phyloP scores from a whole-genome alignment of 2,797 vertebrate species.

The Notolabrus celidotus region DNA sequence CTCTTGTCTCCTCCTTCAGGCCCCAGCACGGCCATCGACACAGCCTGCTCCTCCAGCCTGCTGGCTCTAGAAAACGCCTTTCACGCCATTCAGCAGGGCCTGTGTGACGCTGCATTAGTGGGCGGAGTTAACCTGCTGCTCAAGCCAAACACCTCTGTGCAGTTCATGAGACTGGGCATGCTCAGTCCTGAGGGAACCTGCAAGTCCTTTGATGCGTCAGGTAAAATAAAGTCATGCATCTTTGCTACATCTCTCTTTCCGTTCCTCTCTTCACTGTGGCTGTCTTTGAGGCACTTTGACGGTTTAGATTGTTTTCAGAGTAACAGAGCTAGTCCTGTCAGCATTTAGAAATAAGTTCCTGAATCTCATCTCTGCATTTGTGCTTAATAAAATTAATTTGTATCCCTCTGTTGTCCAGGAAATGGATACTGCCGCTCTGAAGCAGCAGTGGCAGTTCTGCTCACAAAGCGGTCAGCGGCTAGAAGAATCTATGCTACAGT shows the following conservation, averaged over 20 bases:
- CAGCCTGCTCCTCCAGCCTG: conserved; percentile 96
- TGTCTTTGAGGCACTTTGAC: no score
- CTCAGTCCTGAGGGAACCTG: conserved; percentile 93
- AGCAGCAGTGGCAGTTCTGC: conserved; percentile 89
- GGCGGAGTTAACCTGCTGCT: conserved; percentile 94
- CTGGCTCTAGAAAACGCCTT: conserved; percentile 92
- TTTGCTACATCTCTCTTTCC: no score
- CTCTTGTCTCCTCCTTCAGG: conserved; percentile 76
- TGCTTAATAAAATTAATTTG: background rate
- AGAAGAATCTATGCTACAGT: conserved; percentile 94
- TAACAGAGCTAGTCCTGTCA: no score
- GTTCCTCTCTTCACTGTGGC: no score
- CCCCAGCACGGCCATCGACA: conserved; percentile 94
- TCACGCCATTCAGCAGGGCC: conserved; percentile 89
- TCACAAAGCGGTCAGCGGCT: conserved; percentile 91
- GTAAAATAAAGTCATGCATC: conserved; percentile 76
- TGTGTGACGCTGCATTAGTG: conserved; percentile 90
- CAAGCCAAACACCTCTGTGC: conserved; percentile 96
- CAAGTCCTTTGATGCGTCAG: conserved; percentile 92
- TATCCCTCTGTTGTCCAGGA: conserved; percentile 77
- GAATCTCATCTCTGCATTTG: no score
- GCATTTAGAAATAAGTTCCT: no score
- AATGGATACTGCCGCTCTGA: conserved; percentile 96
- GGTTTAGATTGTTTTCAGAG: no score
- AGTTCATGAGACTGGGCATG: conserved; percentile 98